Evolutionary conservation across 2,888 invertebrate genomes (phyloP).

Genomic region (Drosophila tripunctata): DNA sequence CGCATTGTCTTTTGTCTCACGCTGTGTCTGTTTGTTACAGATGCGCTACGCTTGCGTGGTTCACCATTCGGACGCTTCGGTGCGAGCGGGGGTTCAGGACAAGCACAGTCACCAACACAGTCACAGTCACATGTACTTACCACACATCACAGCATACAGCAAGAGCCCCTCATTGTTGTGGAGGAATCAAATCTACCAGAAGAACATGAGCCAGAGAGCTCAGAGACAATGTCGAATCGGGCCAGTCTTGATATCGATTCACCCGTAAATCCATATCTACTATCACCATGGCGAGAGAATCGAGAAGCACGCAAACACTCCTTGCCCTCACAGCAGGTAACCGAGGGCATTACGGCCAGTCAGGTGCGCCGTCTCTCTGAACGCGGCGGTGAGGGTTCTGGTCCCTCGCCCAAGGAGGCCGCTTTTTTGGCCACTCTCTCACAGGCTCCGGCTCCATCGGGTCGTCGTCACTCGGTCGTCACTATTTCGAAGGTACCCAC

Average conservation of each 20-base stretch:
- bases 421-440: conserved; percentile 93
- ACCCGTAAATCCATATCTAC: conserved; percentile 91
- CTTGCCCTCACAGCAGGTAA: conserved; percentile 92
- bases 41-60: conserved; percentile 87
- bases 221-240: conserved; percentile 85
- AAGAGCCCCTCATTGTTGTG: conserved; percentile 92
- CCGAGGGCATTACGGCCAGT: conserved; percentile 93
- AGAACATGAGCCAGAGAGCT: conserved; percentile 86
- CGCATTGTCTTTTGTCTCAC: not conserved
- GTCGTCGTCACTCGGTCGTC: conserved; percentile 93
- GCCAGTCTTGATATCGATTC: conserved; percentile 90
- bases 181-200: conserved; percentile 90
- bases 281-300: conserved; percentile 92
- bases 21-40: conserved; percentile 42
- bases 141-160: conserved; percentile 81
- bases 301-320: conserved; percentile 92
- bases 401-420: conserved; percentile 91
- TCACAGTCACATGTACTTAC: conserved; percentile 11
- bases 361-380: conserved; percentile 93
- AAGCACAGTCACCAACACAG: conserved; percentile 25
- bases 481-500: conserved; percentile 93
- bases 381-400: conserved; percentile 90
- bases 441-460: conserved; percentile 89
- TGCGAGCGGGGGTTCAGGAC: conserved; percentile 56
- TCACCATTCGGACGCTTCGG: conserved; percentile 87